Conservation (phyloP, 1,140 invertebrate species). For the Drosophila mojavensis region DNA sequence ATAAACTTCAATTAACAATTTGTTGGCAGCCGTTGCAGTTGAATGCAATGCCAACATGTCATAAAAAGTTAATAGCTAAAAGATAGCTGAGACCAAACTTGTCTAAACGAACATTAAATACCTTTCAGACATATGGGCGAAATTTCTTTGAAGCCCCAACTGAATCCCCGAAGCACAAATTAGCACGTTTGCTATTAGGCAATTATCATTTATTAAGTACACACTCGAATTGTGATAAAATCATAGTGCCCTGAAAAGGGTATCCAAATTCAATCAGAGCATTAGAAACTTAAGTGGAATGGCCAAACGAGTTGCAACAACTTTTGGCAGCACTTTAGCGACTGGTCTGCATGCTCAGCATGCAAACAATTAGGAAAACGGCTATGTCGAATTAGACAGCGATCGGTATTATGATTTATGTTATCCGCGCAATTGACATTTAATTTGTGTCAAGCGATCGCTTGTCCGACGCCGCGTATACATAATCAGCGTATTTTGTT, state of each 20-base stretch:
- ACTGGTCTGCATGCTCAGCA: slow-evolving; percentile 10
- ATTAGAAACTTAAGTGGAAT: not conserved
- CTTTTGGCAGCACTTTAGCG: slow-evolving; percentile 13
- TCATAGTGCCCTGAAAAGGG: no score
- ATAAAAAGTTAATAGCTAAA: slow-evolving; percentile 4
- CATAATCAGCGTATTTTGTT: slow-evolving; percentile 25
- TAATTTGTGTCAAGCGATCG: slow-evolving; percentile 69
- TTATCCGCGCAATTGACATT: slow-evolving; percentile 65
- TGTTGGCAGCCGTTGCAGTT: slow-evolving; percentile 4
- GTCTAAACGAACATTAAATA: no score
- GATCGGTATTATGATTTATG: slow-evolving; percentile 39
- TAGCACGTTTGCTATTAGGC: no score
- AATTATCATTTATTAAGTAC: no score
- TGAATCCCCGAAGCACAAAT: no score
- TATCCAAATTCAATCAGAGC: not conserved
- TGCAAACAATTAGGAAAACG: slow-evolving; percentile 17
- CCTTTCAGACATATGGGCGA: no score
- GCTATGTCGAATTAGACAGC: not conserved
- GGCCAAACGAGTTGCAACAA: slow-evolving; percentile 7
- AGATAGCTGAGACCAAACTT: not conserved
- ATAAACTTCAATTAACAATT: slow-evolving; percentile 22
- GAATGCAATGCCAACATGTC: slow-evolving; percentile 5
- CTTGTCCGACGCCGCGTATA: slow-evolving; percentile 40
- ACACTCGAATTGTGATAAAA: no score
- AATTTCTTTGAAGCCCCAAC: no score